Evolutionary conservation across 2,113 vertebrate genomes (phyloP).

Genomic region (Clupea harengus): DNA sequence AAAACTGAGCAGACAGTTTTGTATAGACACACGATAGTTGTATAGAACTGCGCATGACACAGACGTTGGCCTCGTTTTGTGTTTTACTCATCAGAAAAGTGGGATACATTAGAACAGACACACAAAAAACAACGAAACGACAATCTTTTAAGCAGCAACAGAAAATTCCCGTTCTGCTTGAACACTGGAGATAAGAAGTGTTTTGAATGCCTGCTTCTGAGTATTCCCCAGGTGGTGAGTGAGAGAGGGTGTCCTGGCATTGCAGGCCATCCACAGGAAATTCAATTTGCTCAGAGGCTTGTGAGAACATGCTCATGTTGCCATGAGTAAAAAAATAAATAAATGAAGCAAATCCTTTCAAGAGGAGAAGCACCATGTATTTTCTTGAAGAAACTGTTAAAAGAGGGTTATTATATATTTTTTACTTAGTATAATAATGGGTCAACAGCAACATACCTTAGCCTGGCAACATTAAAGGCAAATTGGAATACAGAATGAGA

Average conservation of each 20-base stretch:
- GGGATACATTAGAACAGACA: too few species aligned
- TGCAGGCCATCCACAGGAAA: slow-evolving; percentile 25
- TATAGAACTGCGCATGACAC: too few species aligned
- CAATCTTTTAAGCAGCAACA: neutral
- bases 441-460: neutral
- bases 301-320: slow-evolving; percentile 49
- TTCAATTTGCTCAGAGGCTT: slow-evolving; percentile 46
- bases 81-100: too few species aligned
- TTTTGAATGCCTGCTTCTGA: neutral
- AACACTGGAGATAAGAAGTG: neutral
- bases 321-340: slow-evolving; percentile 41
- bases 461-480: neutral
- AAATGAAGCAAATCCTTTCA: slow-evolving; percentile 10
- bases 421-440: neutral
- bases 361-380: neutral
- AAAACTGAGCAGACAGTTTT: neutral
- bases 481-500: neutral
- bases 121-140: neutral
- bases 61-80: too few species aligned
- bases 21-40: neutral
- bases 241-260: slow-evolving; percentile 24
- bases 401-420: neutral
- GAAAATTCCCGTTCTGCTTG: neutral
- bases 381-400: neutral
- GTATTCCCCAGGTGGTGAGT: slow-evolving; percentile 2